Evolutionary conservation across 2,888 invertebrate species (phyloP), one percentile per base, ranked within the genome.

Genomic region (Drosophila tanythrix): DNA sequence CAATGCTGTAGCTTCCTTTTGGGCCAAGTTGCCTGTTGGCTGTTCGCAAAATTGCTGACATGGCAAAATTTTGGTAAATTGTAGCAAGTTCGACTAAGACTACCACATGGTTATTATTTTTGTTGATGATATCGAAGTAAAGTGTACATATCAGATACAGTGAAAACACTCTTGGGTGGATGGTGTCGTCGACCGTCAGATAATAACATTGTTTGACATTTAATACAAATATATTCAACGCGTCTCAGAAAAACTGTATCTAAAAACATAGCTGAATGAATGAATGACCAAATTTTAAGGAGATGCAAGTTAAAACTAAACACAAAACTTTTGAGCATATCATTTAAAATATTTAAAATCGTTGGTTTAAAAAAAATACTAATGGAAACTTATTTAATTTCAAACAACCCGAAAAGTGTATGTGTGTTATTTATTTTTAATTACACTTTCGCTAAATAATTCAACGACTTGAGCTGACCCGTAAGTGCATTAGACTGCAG

Each of bases 381-480:
- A 57, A 50, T 51, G 46, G 58, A 64, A 78, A 78, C 67, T 75
- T 78, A 75, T 78, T 75, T 78, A 64, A 78, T 79, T 75, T 75
- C 58, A 29, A 71, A 52, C 71, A 52, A 36, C 55, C 36, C 51
- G 63, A 57, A 58, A 61, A 48, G 53, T 61, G 27, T 35, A 33
- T 53, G 57, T 58, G 48, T 29, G 56, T 48, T 68, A 64, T 78
- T 71, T 71, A 71, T 62, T 71, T 79, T 79, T 76, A 76, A 79
- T 79, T 79, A 72, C 68, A 76, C 55, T 68, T 55, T 79, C 50
- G 65, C 46, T 79, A 48, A 79, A 79, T 79, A 79, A 79, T 79
- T 72, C 63, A 79, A 58, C 25, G 25, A 64, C 68, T 67, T 72
- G 51, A 63, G 63, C n/a, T 62, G 62, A 63, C 33, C 59, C 52